phyloP scores from a whole-genome alignment of 2,113 vertebrate genomes.

The Procavia capensis region DNA sequence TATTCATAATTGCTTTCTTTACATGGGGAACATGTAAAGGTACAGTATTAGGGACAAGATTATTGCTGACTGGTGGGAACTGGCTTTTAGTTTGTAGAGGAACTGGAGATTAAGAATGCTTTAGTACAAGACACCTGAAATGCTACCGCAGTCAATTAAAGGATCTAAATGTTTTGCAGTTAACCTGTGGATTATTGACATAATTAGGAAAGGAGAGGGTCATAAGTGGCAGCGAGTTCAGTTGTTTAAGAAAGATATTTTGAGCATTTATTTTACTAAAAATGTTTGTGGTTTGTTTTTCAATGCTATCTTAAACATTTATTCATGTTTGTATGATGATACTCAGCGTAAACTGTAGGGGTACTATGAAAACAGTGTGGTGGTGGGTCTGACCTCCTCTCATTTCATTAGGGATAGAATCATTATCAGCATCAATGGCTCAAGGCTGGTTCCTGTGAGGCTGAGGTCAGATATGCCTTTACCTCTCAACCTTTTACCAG shows the following conservation, averaged over 20 bases:
- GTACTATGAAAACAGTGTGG: neutral
- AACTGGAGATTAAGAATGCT: neutral
- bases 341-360: neutral
- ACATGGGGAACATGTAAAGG: neutral
- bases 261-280: neutral
- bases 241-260: neutral
- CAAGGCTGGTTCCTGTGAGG: too few species aligned
- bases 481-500: too few species aligned
- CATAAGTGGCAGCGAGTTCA: neutral
- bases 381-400: too few species aligned
- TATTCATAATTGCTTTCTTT: conserved; percentile 33
- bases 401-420: too few species aligned
- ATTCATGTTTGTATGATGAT: neutral
- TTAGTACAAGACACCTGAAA: conserved; percentile 11
- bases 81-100: conserved; percentile 36
- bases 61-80: neutral
- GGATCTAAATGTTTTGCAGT: neutral
- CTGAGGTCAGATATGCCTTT: too few species aligned
- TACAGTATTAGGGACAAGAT: neutral
- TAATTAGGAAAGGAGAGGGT: conserved; percentile 16
- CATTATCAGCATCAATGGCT: too few species aligned
- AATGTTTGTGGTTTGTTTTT: conserved; percentile 8
- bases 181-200: neutral
- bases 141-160: neutral
- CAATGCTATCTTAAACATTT: neutral